Evolutionary conservation across 2,888 invertebrate genomes (phyloP).

Genomic region (Sinotaia quadrata): DNA sequence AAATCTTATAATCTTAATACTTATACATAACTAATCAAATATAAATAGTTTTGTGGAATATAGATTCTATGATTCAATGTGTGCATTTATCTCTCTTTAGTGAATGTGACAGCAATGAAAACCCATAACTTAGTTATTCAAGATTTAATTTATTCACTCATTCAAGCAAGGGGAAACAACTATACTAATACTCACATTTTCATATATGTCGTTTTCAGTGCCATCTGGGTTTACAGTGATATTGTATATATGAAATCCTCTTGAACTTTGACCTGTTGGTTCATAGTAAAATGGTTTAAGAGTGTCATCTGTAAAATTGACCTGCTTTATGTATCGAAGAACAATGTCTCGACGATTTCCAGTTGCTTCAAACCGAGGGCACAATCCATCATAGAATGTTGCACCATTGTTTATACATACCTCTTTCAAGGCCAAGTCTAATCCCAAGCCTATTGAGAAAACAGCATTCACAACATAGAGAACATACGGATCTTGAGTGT

Average conservation of each 20-base stretch:
- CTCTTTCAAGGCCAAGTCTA: constrained; percentile 52
- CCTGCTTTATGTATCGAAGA: constrained; percentile 47
- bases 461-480: constrained; percentile 69
- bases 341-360: constrained; percentile 59
- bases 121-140: no score
- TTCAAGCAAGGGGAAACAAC: background rate
- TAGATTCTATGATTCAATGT: no score
- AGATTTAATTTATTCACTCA: no score
- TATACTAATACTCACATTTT: constrained; percentile 33
- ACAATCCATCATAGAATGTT: background rate
- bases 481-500: constrained; percentile 65
- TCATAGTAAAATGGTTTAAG: constrained; percentile 62
- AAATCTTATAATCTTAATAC: no score
- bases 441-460: constrained; percentile 62
- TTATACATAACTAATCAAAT: no score
- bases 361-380: constrained; percentile 33
- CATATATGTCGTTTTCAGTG: constrained; percentile 20
- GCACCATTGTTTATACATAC: constrained; percentile 41
- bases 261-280: constrained; percentile 59
- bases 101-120: no score
- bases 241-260: constrained; percentile 67
- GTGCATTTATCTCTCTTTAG: no score
- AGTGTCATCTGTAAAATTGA: constrained; percentile 60
- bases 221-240: constrained; percentile 31
- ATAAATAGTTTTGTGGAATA: no score